Evolutionary conservation across 2,888 invertebrate genomes (phyloP), one percentile per base, ranked within the genome.

Genomic region (Apotomis betuletana): DNA sequence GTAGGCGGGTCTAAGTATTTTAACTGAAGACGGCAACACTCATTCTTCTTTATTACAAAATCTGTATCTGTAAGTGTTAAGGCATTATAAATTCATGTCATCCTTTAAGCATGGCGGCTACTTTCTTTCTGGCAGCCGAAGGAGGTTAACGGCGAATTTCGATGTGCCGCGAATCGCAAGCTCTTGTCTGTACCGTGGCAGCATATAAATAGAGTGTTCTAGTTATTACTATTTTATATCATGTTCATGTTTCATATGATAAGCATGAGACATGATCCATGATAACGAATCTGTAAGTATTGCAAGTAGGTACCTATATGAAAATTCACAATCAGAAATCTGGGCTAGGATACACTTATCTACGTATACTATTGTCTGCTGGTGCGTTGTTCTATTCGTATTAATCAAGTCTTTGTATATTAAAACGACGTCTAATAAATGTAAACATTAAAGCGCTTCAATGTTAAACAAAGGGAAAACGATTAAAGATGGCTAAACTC

Each of bases 51-150:
- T 67, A 62, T 71, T 71, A 62, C 61, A 44, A 61, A 61, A 71
- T 67, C 54, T 61, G 61, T 41, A 15, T 8, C 15, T 49, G 44
- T 58, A 41, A 49, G 55, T 62, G 57, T 58, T 52, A 62, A 70
- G 38, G 46, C 55, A 73, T 69, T 75, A 74, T 62, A 74, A 77
- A 82, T 82, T 82, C 80, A 81, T 85, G 84, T 78, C 83, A 84
- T 82, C 77, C 78, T 80, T 82, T 77, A 77, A 51, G 69, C 59
- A 41, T 51, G 67, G 80, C 75, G 77, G 80, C 84, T 79, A 90
- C 92, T 92, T 92, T 92, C 92, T 89, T 88, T 89, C 88, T 87
- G 86, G 84, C 87, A 81, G 77, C 75, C 81, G 80, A 92, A 91
- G 85, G 86, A 91, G 92, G 92, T 86, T 91, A 92, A 91, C 92